Evolutionary conservation across 2,888 invertebrate species (phyloP), one percentile per base, ranked within the genome.

Genomic region (Abrostola triplasia): DNA sequence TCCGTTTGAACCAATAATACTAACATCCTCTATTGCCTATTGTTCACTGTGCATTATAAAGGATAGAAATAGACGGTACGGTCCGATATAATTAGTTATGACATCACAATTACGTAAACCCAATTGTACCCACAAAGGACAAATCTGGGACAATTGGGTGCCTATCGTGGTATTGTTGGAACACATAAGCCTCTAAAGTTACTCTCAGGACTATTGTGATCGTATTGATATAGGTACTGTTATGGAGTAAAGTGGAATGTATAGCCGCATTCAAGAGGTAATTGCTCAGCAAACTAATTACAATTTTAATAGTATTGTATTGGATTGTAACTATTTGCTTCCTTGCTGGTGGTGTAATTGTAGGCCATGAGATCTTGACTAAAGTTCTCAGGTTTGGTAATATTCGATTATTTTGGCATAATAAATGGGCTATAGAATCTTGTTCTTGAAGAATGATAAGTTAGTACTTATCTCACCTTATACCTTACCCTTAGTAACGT

Each of bases 21-120:
- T 13, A 24, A 24, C 24, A 47, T 47, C 13, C 24, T 47, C 42
- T 12, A 24, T 24, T 24, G 42, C 5, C 42, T 12, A 42, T 24
- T 47, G 24, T 47, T 24, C 8, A 4, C 44, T 24, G 24, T 44
- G 44, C 44, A 47, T 47, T 47, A 47, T 47, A 12, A 8, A 44
- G 24, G 13, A 24, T 13, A 47, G 13, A 47, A 47, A 47, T 47
- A 13, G 44, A 24, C 13, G 44, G 44, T 13, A 24, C 44, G 44
- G 44, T 13, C 44, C 44, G 44, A 47, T 47, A 47, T 62, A 67
- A 57, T 76, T 55, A 35, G 48, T 42, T 13, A 37, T 64, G 63
- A 66, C 67, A 62, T 55, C 51, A 51, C 24, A 59, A 53, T 65
- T 75, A 72, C 65, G 65, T 42, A 61, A 66, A 12, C 7, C 40